These are phyloP conservation scores for Sisor rabdophorus DNA, from an alignment of 2,113 vertebrate species.

Conservation along the genomic window DNA sequence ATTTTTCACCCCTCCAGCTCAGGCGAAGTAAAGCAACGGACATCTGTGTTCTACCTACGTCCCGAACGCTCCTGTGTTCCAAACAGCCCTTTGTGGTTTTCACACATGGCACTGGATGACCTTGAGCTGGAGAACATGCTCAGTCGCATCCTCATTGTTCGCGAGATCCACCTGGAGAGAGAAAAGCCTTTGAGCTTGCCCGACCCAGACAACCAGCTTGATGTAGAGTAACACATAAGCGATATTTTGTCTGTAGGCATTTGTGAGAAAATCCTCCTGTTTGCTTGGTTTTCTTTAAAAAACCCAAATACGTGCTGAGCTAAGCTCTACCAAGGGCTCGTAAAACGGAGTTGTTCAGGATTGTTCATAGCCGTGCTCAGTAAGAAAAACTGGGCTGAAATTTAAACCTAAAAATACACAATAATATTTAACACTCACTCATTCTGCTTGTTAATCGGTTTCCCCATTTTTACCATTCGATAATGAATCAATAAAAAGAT, in stretches of 20 bases:
- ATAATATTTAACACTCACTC: neutral
- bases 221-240: conserved; percentile 22
- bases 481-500: neutral
- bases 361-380: neutral
- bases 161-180: conserved; percentile 84
- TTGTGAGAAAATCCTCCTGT: neutral
- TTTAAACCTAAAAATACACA: neutral
- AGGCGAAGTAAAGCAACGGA: conserved; percentile 91
- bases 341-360: neutral
- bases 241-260: neutral
- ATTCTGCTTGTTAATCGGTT: neutral
- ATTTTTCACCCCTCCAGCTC: conserved; percentile 67
- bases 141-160: conserved; percentile 86
- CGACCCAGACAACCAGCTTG: conserved; percentile 3
- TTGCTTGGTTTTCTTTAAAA: neutral
- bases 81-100: conserved; percentile 96
- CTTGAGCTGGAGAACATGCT: conserved; percentile 92
- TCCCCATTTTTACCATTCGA: neutral
- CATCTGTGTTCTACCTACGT: conserved; percentile 91
- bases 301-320: neutral
- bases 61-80: conserved; percentile 94
- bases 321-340: neutral
- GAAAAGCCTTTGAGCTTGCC: conserved; percentile 42
- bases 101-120: conserved; percentile 83
- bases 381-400: neutral